A percentile compares a stretch with the other conserved stretches of the same genome.
phyloP scores from a whole-genome alignment of 2,888 invertebrate species.

The Halictus ligatus region DNA sequence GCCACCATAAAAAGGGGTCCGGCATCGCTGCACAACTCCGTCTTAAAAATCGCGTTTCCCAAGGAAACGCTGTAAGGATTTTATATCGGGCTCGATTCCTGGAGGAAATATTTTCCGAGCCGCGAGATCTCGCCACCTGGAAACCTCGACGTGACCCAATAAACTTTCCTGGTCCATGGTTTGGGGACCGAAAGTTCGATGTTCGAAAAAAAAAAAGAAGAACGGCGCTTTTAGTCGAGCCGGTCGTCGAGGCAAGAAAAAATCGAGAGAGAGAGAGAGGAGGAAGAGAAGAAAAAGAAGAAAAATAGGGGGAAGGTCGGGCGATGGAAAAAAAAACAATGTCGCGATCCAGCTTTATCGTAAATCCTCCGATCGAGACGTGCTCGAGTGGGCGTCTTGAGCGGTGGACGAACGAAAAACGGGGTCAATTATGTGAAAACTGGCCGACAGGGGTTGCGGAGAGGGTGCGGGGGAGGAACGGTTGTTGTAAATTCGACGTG shows the following conservation, averaged over 20 bases:
- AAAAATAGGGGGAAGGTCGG: neutral
- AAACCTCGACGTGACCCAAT: slow-evolving; percentile 46
- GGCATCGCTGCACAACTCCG: neutral
- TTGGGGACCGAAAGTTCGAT: slow-evolving; percentile 7
- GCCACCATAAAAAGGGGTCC: neutral
- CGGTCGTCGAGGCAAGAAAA: neutral
- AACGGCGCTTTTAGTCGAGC: slow-evolving; percentile 1
- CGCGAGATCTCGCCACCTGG: neutral
- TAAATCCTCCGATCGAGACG: slow-evolving; percentile 70
- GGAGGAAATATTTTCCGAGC: neutral
- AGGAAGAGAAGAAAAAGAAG: neutral
- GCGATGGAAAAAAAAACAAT: slow-evolving; percentile 10
- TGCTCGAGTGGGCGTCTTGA: slow-evolving; percentile 69
- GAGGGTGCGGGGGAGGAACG: neutral
- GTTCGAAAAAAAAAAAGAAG: slow-evolving; percentile 18
- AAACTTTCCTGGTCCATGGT: slow-evolving; percentile 37
- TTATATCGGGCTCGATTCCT: slow-evolving; percentile 1
- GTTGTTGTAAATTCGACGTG: slow-evolving; percentile 69
- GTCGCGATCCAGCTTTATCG: slow-evolving; percentile 65
- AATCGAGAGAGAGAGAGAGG: neutral
- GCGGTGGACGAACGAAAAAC: slow-evolving; percentile 52
- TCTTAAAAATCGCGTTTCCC: slow-evolving; percentile 7
- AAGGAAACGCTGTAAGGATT: neutral
- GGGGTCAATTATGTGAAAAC: slow-evolving; percentile 73
- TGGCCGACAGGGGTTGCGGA: slow-evolving; percentile 30